Conservation (phyloP, 2,888 invertebrate species). For the Drosophila neutralis region DNA sequence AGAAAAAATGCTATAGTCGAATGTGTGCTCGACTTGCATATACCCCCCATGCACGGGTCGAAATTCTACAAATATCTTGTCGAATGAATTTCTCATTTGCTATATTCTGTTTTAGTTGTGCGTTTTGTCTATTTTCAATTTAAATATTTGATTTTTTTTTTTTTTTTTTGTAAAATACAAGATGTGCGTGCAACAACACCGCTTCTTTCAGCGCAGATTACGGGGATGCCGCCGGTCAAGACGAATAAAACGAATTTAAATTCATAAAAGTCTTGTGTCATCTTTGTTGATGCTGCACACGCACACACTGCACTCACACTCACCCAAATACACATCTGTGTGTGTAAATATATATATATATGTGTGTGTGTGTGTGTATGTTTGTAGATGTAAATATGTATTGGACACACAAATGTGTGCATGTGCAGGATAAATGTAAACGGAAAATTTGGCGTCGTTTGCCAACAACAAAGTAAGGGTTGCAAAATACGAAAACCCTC, state of each 20-base stretch:
- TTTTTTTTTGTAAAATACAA: not conserved
- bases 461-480: conserved; percentile 41
- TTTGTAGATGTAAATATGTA: not conserved
- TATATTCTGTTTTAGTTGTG: not conserved
- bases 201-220: not conserved
- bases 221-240: conserved; percentile 1
- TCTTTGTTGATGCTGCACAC: conserved; percentile 34
- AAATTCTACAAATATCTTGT: not conserved
- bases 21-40: not conserved
- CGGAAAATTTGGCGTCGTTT: conserved; percentile 25
- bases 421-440: conserved; percentile 32
- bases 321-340: not conserved
- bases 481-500: conserved; percentile 22
- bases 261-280: conserved; percentile 7
- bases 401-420: not conserved
- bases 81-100: not conserved
- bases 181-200: not conserved
- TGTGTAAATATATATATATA: not conserved
- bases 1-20: not conserved
- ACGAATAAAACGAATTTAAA: not conserved
- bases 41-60: not conserved
- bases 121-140: not conserved
- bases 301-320: not conserved
- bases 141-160: not conserved
- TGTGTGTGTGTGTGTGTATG: too few species aligned